Percentiles rank a stretch among this genome's conserved stretches.
Evolutionary conservation across 2,797 vertebrate genomes (phyloP).

Genomic region (Antrozous pallidus): DNA sequence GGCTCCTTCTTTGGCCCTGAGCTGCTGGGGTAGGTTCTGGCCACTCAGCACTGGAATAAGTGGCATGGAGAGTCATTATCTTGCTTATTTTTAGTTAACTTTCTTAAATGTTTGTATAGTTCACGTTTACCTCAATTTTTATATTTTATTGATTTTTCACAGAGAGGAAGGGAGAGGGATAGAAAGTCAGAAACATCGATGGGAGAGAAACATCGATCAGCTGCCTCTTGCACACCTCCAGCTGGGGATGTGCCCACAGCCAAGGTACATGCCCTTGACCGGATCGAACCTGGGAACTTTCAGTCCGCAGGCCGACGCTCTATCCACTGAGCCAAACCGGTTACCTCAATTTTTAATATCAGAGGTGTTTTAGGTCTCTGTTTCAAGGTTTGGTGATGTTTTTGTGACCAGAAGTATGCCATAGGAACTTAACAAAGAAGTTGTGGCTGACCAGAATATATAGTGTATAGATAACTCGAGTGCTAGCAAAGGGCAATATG

Average conservation of each 20-base stretch:
- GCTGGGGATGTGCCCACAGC: too few relatives aligned
- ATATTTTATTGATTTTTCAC: too few relatives aligned
- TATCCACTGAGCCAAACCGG: too few relatives aligned
- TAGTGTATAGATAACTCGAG: neutral
- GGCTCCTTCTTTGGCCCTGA: too few relatives aligned
- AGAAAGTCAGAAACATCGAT: too few relatives aligned
- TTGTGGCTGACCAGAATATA: neutral
- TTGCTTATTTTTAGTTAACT: neutral
- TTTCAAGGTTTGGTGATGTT: neutral
- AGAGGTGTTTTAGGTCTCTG: neutral
- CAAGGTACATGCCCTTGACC: too few relatives aligned
- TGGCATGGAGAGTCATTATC: neutral
- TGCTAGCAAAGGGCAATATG: neutral
- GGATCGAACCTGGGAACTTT: too few relatives aligned
- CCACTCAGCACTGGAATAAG: neutral
- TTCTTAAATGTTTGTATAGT: neutral
- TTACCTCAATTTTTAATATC: neutral
- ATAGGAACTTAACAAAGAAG: neutral
- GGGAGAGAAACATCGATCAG: too few relatives aligned
- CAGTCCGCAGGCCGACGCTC: too few relatives aligned
- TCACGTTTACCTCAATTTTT: neutral
- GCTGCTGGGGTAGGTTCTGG: too few relatives aligned
- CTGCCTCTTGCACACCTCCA: too few relatives aligned
- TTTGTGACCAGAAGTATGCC: neutral
- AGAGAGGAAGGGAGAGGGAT: too few relatives aligned